Percentiles rank a stretch among this genome's conserved stretches.
Evolutionary conservation across 2,113 vertebrate species (phyloP).

Genomic region (Azemiops feae): DNA sequence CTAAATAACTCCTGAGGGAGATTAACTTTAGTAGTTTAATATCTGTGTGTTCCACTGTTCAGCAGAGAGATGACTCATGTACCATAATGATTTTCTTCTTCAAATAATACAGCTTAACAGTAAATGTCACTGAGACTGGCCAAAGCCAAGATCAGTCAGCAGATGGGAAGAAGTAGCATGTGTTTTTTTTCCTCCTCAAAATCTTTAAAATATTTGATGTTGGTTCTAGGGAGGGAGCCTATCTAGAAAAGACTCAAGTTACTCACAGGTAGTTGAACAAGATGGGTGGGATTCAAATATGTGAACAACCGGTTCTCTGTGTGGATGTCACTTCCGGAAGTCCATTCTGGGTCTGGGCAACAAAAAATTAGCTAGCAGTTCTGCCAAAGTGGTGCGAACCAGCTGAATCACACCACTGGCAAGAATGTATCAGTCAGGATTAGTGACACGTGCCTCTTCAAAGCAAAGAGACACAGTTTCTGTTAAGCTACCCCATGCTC

Average conservation of each 20-base stretch:
- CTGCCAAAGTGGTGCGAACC: too few species aligned
- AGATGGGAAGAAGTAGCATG: background rate
- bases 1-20: background rate
- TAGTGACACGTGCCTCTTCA: background rate
- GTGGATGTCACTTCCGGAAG: too few species aligned
- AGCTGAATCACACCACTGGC: too few species aligned
- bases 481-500: slow-evolving; percentile 1
- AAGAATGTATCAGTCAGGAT: background rate
- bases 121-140: background rate
- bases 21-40: background rate
- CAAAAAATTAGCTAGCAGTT: too few species aligned
- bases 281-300: too few species aligned
- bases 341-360: too few species aligned
- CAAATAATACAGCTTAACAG: background rate
- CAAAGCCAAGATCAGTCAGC: background rate
- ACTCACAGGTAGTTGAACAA: slow-evolving; percentile 13
- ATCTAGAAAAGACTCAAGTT: background rate
- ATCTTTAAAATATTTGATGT: slow-evolving; percentile 1
- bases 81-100: background rate
- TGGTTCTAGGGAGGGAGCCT: slow-evolving; percentile 4
- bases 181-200: background rate
- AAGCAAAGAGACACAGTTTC: background rate
- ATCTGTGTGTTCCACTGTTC: background rate
- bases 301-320: too few species aligned
- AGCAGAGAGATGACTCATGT: background rate